phyloP scores from a whole-genome alignment of 2,113 vertebrate species.

The Sialia sialis region DNA sequence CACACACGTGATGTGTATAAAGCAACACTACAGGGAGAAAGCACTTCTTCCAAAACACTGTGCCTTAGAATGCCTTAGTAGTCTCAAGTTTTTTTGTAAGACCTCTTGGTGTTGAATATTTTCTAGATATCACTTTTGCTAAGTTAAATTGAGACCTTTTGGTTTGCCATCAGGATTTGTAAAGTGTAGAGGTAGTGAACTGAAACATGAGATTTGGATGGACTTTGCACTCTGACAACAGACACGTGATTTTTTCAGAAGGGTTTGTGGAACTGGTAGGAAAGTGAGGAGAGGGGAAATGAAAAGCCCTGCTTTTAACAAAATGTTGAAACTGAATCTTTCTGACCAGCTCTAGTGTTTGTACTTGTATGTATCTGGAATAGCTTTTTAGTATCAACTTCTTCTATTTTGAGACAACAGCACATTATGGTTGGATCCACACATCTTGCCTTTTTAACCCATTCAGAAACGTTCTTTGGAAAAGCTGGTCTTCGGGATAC shows the following conservation, averaged over 20 bases:
- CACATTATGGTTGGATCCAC: slow-evolving; percentile 55
- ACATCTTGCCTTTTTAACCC: slow-evolving; percentile 30
- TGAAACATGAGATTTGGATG: slow-evolving; percentile 59
- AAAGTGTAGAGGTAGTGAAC: slow-evolving; percentile 63
- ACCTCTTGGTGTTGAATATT: slow-evolving; percentile 65
- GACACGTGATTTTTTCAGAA: background rate
- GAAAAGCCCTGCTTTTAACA: background rate
- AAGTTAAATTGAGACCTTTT: slow-evolving; percentile 66
- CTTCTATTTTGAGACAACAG: slow-evolving; percentile 68
- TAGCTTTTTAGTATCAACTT: slow-evolving; percentile 73
- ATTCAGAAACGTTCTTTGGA: slow-evolving; percentile 27
- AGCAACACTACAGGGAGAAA: slow-evolving; percentile 56
- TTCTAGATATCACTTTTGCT: slow-evolving; percentile 74
- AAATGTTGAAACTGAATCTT: slow-evolving; percentile 23
- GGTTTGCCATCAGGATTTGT: slow-evolving; percentile 62
- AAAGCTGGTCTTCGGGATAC: slow-evolving; percentile 61
- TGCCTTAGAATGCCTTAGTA: slow-evolving; percentile 83
- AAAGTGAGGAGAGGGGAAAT: background rate
- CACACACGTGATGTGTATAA: background rate
- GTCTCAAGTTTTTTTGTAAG: slow-evolving; percentile 52
- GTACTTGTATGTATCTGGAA: slow-evolving; percentile 69
- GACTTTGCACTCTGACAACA: slow-evolving; percentile 64
- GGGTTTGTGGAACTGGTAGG: slow-evolving; percentile 45
- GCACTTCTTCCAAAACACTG: slow-evolving; percentile 71
- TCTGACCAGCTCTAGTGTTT: slow-evolving; percentile 59